Conservation (phyloP, 2,113 vertebrate genomes). For the Centrocercus urophasianus region DNA sequence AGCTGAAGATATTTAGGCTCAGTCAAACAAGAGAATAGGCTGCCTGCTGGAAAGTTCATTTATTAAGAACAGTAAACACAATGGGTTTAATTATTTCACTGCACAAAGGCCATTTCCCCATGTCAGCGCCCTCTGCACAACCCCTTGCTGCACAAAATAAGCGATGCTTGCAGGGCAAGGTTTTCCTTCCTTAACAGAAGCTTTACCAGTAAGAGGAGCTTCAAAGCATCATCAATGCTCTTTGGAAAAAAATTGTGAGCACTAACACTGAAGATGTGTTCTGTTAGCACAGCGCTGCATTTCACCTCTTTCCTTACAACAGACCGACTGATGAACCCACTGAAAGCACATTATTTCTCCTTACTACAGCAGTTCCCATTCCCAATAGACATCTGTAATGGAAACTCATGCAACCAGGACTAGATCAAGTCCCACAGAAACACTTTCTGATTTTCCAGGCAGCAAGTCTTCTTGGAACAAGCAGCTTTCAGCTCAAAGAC, state of each 20-base stretch:
- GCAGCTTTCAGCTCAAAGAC: background rate
- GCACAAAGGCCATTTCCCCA: constrained; percentile 4
- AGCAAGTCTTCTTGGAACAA: background rate
- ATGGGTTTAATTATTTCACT: constrained; percentile 12
- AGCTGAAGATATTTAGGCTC: constrained; percentile 38
- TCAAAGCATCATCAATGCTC: background rate
- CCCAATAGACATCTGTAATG: background rate
- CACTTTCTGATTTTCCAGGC: background rate
- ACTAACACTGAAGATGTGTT: background rate
- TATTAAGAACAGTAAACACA: constrained; percentile 19
- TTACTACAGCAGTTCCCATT: background rate
- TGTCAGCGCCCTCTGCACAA: background rate
- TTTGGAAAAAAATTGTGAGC: background rate
- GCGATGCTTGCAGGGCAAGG: background rate
- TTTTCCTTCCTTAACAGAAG: background rate
- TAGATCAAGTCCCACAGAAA: background rate
- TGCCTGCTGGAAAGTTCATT: constrained; percentile 29
- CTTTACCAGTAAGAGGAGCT: background rate
- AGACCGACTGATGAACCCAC: background rate
- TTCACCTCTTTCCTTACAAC: background rate
- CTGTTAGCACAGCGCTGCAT: background rate
- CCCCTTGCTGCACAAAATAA: background rate
- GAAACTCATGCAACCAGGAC: background rate
- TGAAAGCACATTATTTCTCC: background rate
- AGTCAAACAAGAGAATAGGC: constrained; percentile 4